These are phyloP conservation scores for Cryptosula pallasiana DNA, from an alignment of 2,888 invertebrate genomes.

Conservation along the genomic window DNA sequence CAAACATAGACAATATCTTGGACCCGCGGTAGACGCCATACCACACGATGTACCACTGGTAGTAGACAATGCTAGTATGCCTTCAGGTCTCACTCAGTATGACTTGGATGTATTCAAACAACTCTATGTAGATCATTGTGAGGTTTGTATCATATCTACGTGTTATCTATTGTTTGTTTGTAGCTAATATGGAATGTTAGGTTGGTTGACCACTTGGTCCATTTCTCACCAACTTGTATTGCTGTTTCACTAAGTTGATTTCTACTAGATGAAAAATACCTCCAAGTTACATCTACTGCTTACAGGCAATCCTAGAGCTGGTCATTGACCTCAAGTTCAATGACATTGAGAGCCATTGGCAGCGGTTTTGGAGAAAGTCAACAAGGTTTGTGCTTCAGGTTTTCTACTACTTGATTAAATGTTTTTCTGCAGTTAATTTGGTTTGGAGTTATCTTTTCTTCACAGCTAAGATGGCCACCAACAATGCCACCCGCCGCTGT, in stretches of 20 bases:
- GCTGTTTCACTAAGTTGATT: no score
- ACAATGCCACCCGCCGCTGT: no score
- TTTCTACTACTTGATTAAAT: no score
- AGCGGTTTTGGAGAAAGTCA: constrained; percentile 73
- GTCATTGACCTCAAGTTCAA: constrained; percentile 83
- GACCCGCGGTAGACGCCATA: constrained; percentile 71
- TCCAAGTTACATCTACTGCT: constrained; percentile 25
- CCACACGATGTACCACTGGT: constrained; percentile 73
- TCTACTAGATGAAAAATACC: no score
- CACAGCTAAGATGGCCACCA: no score
- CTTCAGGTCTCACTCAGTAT: constrained; percentile 70
- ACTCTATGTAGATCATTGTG: constrained; percentile 83
- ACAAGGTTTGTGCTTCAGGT: constrained; percentile 62
- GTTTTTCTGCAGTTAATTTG: no score
- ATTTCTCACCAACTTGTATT: no score
- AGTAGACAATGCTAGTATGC: constrained; percentile 58
- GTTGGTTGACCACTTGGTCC: no score
- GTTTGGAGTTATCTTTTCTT: not conserved
- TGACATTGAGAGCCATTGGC: constrained; percentile 83
- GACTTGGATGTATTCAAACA: constrained; percentile 75
- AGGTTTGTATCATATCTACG: constrained; percentile 52
- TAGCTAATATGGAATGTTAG: no score
- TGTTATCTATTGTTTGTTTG: not conserved
- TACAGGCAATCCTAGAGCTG: constrained; percentile 78
- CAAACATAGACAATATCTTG: constrained; percentile 71